Conservation (phyloP, 64 coral and sea anemone species). For the Actinia equina region DNA sequence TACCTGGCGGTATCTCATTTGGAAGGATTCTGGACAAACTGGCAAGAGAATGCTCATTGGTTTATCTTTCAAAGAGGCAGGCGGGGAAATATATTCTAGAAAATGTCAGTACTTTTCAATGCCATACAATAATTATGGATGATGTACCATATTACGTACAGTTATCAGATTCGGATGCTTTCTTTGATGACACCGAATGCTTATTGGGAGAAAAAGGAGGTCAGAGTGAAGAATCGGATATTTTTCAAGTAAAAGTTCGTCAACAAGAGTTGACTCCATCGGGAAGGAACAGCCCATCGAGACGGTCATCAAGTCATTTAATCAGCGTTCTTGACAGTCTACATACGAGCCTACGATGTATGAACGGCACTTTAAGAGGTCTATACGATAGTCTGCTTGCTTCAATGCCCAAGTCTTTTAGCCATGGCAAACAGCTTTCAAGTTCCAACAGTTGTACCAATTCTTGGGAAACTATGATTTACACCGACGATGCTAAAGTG, state of each 20-base stretch:
- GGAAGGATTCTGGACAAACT: background rate
- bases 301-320: background rate
- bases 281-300: background rate
- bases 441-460: background rate
- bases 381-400: background rate
- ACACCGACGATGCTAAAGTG: background rate
- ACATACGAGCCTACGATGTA: background rate
- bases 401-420: background rate
- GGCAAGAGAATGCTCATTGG: background rate
- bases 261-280: background rate
- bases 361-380: background rate
- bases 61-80: background rate
- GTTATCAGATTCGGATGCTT: background rate
- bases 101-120: background rate
- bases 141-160: background rate
- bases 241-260: background rate
- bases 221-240: background rate
- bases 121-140: slow-evolving; percentile 1
- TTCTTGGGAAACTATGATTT: background rate
- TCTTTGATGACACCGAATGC: background rate
- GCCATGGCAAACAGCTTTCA: background rate
- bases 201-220: slow-evolving; percentile 1
- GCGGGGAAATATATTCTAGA: background rate
- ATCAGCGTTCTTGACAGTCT: background rate
- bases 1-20: background rate